Base-by-base conservation (phyloP, 2,113 vertebrate species). In the Morphnarchus princeps region DNA sequence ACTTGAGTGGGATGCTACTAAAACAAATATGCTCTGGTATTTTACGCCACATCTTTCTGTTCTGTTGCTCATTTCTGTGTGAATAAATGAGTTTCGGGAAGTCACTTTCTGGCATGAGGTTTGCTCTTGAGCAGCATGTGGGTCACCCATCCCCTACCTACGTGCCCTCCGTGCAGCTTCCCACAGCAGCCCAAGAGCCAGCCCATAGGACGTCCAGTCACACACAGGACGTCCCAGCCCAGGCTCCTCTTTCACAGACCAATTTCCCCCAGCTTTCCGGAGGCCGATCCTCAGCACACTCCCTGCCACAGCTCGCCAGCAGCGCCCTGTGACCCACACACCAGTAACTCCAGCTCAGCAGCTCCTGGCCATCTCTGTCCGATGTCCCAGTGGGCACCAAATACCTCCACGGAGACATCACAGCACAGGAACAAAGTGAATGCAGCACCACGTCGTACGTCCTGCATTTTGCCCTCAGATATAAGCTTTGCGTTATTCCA, bases 21-120 rank as follows among this genome's bases (percentile, higher is more conserved):
- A 92, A 93, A 98, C 86, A 95, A 97, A 91, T 78, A 72, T 66
- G 88, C 82, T 90, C 78, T 47, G 14, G 19, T 84, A 67, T 91
- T 92, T 90, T 93, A 90, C 36, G n/a, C 58, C 26, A 57, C 62
- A 21, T 82, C 65, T 78, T 94, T 89, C 67, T 67, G 67, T 57
- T 85, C 67, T 65, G 65, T 29, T 79, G 82, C 76, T 96, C 91
- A 87, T 96, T 95, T 97, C 69, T 86, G 36, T 31, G 57, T 20
- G 17, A 93, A 80, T 43, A 15, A n/a, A 65, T 28, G 20, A 84
- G 47, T 70, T 59, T 71, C 1, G 10, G 65, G 52, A 91, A 94
- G 79, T 40, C 59, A 15, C 58, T 50, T 81, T 54, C 58, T 89
- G 78, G 74, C 71, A 38, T 0, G 2, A 57, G 18, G 25, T 42